These are phyloP conservation scores for Noctua pronuba DNA, from an alignment of 2,888 invertebrate species.

Conservation along the genomic window DNA sequence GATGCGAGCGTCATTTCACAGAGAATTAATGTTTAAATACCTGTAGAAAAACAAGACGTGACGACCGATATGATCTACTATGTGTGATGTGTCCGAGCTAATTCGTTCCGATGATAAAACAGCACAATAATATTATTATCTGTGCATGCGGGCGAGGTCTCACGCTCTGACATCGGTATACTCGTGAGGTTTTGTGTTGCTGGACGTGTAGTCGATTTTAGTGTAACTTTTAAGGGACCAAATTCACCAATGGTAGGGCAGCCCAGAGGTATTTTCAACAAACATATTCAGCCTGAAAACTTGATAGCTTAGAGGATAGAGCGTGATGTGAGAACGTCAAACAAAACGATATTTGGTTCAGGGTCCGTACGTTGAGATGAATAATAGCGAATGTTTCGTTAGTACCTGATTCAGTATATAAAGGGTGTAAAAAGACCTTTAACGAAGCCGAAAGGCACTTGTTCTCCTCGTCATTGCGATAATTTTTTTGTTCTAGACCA, in stretches of 20 bases:
- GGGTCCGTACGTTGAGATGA: not conserved
- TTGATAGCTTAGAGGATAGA: not conserved
- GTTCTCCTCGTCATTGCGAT: too few species aligned
- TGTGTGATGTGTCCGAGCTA: conserved; percentile 65
- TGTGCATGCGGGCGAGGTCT: conserved; percentile 64
- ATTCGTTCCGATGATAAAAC: conserved; percentile 71
- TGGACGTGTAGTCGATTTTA: not conserved
- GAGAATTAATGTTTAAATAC: conserved; percentile 61
- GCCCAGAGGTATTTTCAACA: not conserved
- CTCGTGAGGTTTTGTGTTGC: conserved; percentile 53
- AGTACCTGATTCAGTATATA: not conserved
- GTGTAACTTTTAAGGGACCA: not conserved
- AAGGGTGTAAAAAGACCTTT: too few species aligned
- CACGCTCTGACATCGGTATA: conserved; percentile 50
- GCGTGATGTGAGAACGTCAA: not conserved
- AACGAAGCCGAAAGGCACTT: too few species aligned
- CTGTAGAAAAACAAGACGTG: conserved; percentile 61
- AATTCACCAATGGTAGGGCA: not conserved
- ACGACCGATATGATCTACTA: conserved; percentile 57
- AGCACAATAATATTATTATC: conserved; percentile 62
- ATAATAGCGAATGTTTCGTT: not conserved
- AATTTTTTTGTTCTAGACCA: too few species aligned
- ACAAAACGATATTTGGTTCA: not conserved
- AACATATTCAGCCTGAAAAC: not conserved
- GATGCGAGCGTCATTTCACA: conserved; percentile 44